Evolutionary conservation across 2,113 vertebrate genomes (phyloP).

Genomic region (Acrocephalus kingi): DNA sequence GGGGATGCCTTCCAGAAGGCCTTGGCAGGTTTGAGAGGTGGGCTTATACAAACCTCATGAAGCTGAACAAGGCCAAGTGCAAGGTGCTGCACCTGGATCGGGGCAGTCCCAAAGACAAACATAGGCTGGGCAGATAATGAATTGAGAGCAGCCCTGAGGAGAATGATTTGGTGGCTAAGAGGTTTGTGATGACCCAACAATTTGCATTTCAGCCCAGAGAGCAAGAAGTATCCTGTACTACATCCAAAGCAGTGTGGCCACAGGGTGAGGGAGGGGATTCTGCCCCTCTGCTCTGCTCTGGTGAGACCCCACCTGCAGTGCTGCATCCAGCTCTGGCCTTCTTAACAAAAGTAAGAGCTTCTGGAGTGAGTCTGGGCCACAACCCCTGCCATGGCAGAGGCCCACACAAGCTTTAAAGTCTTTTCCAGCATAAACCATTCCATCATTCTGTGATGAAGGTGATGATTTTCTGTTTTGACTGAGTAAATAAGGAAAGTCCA

Average conservation of each 20-base stretch:
- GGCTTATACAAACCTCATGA: not conserved
- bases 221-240: not conserved
- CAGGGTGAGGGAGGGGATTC: not conserved
- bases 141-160: not conserved
- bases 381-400: not conserved
- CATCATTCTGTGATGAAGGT: not conserved
- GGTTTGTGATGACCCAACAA: not conserved
- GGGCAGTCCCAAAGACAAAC: not conserved
- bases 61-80: not conserved
- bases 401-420: not conserved
- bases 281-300: not conserved
- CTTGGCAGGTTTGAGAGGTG: not conserved
- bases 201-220: not conserved
- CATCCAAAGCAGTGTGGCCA: fast-evolving
- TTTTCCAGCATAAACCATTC: not conserved
- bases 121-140: not conserved
- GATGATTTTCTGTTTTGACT: not conserved
- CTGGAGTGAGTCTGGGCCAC: not conserved
- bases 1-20: not conserved
- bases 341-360: not conserved
- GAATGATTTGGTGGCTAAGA: not conserved
- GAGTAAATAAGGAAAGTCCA: not conserved
- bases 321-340: not conserved
- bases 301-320: not conserved
- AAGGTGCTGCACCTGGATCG: not conserved